These are phyloP conservation scores for Gymnocephalus cernua DNA, from an alignment of 2,113 vertebrate species.

Conservation along the genomic window DNA sequence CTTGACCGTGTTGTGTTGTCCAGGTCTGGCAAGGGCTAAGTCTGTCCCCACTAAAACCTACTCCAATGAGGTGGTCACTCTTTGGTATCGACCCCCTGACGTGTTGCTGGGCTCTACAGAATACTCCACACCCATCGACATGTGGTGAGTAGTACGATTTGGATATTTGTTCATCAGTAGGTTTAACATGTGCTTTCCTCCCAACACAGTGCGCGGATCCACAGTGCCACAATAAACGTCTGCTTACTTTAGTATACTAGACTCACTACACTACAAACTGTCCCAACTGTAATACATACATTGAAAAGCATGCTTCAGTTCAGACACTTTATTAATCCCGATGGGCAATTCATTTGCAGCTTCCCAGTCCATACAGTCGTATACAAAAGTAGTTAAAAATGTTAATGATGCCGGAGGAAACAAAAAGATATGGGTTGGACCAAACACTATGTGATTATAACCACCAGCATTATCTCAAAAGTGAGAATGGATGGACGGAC, in stretches of 20 bases:
- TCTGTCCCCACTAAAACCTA: conserved; percentile 97
- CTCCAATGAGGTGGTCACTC: conserved; percentile 97
- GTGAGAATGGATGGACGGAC: neutral
- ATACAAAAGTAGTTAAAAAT: no score
- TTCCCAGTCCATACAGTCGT: no score
- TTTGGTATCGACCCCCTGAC: conserved; percentile 97
- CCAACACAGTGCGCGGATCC: neutral
- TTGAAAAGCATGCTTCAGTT: neutral
- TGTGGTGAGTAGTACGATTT: conserved; percentile 89
- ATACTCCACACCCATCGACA: conserved; percentile 96
- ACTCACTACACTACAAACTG: neutral
- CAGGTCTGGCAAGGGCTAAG: conserved; percentile 95
- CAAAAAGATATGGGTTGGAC: no score
- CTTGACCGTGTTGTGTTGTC: conserved; percentile 9
- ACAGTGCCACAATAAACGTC: no score
- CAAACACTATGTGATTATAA: neutral
- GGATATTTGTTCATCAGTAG: neutral
- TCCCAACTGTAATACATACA: neutral
- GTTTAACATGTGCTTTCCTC: neutral
- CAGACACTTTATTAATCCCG: no score
- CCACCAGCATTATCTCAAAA: neutral
- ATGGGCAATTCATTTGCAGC: no score
- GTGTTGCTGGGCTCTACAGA: conserved; percentile 96
- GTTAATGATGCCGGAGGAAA: no score
- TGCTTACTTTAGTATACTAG: no score